A percentile compares a stretch with the other conserved stretches of the same genome.
Conservation (phyloP, 2,888 invertebrate genomes). For the Phalera bucephala region DNA sequence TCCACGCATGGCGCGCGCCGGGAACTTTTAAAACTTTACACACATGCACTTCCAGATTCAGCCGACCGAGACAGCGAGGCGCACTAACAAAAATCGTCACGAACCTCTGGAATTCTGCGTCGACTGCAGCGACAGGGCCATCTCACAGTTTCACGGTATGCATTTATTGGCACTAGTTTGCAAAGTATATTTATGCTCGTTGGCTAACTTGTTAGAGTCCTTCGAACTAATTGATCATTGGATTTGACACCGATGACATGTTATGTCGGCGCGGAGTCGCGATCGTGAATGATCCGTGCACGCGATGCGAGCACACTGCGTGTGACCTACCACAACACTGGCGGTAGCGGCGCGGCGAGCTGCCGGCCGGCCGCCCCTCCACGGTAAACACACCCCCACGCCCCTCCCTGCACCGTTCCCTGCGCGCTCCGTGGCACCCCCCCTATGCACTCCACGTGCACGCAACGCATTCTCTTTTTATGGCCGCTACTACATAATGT, state of each 20-base stretch:
- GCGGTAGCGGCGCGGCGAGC: slow-evolving; percentile 50
- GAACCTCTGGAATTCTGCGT: slow-evolving; percentile 82
- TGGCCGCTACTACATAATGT: slow-evolving; percentile 78
- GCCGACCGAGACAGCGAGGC: slow-evolving; percentile 32
- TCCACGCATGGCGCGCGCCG: slow-evolving; percentile 73
- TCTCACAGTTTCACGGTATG: slow-evolving; percentile 77
- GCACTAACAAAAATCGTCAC: slow-evolving; percentile 46
- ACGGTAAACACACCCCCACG: slow-evolving; percentile 76
- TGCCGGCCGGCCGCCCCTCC: slow-evolving; percentile 63
- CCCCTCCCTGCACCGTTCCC: slow-evolving; percentile 47
- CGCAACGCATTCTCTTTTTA: slow-evolving; percentile 80
- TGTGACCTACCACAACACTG: slow-evolving; percentile 87
- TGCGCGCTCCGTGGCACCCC: slow-evolving; percentile 31
- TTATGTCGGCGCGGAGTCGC: slow-evolving; percentile 63
- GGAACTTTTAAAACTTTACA: slow-evolving; percentile 75
- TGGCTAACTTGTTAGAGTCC: slow-evolving; percentile 17
- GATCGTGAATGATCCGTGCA: slow-evolving; percentile 56
- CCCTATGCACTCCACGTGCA: slow-evolving; percentile 75
- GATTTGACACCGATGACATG: slow-evolving; percentile 47
- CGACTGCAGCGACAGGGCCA: slow-evolving; percentile 83
- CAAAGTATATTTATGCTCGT: slow-evolving; percentile 35
- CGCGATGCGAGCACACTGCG: slow-evolving; percentile 62
- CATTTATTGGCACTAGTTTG: slow-evolving; percentile 67
- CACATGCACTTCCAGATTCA: slow-evolving; percentile 61
- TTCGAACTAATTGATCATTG: slow-evolving; percentile 24